Conservation (phyloP, 1,140 invertebrate species). For the Cydia fagiglandana region DNA sequence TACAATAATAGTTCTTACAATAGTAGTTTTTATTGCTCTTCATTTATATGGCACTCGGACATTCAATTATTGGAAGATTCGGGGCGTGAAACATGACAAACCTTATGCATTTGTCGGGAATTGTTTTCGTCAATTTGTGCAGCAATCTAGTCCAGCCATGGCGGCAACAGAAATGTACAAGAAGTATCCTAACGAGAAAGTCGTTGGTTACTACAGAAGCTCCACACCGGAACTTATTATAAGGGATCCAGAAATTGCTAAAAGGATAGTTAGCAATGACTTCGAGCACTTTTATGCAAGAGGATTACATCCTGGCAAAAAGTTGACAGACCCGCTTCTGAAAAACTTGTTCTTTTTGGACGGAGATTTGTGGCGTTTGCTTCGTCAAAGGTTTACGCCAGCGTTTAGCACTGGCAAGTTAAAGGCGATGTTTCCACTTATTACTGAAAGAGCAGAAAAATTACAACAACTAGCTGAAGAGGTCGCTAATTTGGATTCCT, state of each 20-base stretch:
- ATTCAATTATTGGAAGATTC: conserved; percentile 61
- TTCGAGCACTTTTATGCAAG: conserved; percentile 80
- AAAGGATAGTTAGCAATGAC: conserved; percentile 78
- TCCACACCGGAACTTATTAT: conserved; percentile 40
- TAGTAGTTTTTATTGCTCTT: conserved; percentile 30
- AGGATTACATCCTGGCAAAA: conserved; percentile 60
- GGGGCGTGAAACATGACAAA: conserved; percentile 53
- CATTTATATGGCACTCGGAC: conserved; percentile 43
- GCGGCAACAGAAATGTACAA: conserved; percentile 28
- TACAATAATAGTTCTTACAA: neutral
- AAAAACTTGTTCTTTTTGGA: conserved; percentile 77
- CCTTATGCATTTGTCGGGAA: conserved; percentile 52
- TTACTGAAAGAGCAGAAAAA: conserved; percentile 72
- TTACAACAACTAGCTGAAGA: conserved; percentile 66
- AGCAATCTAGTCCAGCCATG: conserved; percentile 25
- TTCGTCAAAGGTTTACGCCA: conserved; percentile 82
- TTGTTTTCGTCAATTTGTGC: conserved; percentile 11
- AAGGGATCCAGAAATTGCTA: conserved; percentile 13
- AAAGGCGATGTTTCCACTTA: conserved; percentile 79
- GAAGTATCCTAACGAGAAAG: conserved; percentile 28
- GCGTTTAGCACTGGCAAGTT: conserved; percentile 84
- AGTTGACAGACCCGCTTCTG: conserved; percentile 76
- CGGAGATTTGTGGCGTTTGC: conserved; percentile 80
- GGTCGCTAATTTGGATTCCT: conserved; percentile 52
- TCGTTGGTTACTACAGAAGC: conserved; percentile 48